Evolutionary conservation across 2,113 vertebrate species (phyloP).

Genomic region (Vulpes lagopus): DNA sequence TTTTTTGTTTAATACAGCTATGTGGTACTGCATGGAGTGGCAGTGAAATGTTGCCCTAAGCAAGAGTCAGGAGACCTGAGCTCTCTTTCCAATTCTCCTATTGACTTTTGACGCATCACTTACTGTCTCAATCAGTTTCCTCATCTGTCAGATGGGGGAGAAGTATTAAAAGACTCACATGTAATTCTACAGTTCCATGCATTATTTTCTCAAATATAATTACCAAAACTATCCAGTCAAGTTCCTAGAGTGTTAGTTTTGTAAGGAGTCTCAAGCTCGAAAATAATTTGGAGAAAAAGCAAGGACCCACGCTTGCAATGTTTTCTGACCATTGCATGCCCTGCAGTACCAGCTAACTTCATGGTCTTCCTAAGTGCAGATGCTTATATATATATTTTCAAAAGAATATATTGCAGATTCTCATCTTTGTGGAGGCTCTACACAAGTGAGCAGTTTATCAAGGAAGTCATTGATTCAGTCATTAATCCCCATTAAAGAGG

Average conservation of each 20-base stretch:
- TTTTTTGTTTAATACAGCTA: background rate
- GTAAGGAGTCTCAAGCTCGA: background rate
- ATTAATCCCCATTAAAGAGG: background rate
- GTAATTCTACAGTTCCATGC: background rate
- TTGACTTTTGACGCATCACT: background rate
- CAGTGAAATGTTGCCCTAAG: background rate
- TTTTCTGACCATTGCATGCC: background rate
- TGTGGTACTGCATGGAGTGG: background rate
- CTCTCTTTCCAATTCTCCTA: background rate
- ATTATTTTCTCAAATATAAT: constrained; percentile 15
- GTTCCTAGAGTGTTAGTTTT: background rate
- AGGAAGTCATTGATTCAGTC: constrained; percentile 10
- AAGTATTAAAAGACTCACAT: background rate
- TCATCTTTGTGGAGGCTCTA: background rate
- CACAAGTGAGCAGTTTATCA: constrained; percentile 2
- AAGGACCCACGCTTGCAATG: background rate
- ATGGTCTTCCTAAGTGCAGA: background rate
- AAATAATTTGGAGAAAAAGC: constrained; percentile 48
- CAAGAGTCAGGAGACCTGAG: background rate
- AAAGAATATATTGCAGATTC: constrained; percentile 52
- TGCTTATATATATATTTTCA: background rate
- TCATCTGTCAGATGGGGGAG: background rate
- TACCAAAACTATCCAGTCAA: background rate
- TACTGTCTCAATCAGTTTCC: background rate
- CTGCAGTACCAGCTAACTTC: background rate